Base-by-base conservation (phyloP, 2,888 invertebrate species). In the Arrhopalites spinosus region DNA sequence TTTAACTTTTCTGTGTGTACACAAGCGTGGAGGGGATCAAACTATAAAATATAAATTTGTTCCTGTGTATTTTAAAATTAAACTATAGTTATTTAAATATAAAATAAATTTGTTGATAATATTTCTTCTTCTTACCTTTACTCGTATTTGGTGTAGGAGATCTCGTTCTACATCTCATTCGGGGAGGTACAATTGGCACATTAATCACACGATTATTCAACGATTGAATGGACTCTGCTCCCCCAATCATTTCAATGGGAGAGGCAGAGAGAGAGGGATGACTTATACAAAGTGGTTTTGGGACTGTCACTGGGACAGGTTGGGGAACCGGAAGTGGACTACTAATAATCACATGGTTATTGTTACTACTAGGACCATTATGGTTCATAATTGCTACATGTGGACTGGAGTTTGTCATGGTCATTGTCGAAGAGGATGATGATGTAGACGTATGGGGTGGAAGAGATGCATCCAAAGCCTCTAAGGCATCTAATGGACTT, bases 331-430 rank as follows among this genome's bases (percentile, higher is more conserved):
- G 81, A 61, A 61, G 63, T 81, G 81, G 72, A 79, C 78, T 81
- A 56, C 75, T 78, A 69, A 81, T 80, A 70, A 81, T 79, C 78
- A 80, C 80, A 77, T 79, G 79, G 68, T 81, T 80, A 74, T 82
- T 82, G 56, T 81, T 80, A 73, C 72, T 80, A 67, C 75, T 78
- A 50, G 76, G 76, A 70, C 76, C 74, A 78, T 75, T 78, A 45
- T 73, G 86, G 73, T 86, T 85, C 7, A 85, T 84, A 20, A 83
- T 84, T 84, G 86, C 84, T 81, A 86, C 83, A 80, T 83, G 84
- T 78, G 84, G 83, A 5, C 43, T 30, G n/a, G 36, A 80, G 86
- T 86, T 82, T 87, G 68, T 68, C 30, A 53, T 36, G 17, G 71
- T 61, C 20, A 45, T 71, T 36, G 63, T 29, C 17, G 73, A 73